Evolutionary conservation across 2,113 vertebrate species (phyloP).

Genomic region (Phyllopteryx taeniolatus): DNA sequence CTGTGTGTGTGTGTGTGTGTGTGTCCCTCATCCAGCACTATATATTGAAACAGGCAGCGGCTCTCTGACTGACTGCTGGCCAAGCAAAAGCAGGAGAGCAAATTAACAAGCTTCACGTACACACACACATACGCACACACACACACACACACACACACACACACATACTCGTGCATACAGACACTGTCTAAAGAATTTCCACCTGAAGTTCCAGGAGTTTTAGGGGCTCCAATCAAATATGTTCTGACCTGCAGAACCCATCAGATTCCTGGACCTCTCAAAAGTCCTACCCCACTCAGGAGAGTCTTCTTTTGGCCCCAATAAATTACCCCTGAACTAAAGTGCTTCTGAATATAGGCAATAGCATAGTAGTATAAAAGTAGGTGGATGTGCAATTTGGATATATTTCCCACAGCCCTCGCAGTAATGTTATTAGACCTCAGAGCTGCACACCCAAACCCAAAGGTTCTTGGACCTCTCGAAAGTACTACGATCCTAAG

Average conservation of each 20-base stretch:
- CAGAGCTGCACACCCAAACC: not conserved
- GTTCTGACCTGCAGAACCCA: not conserved
- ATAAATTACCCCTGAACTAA: not conserved
- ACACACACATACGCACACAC: slow-evolving; percentile 42
- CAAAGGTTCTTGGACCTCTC: not conserved
- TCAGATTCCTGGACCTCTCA: no score
- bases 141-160: slow-evolving; percentile 18
- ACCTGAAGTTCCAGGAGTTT: not conserved
- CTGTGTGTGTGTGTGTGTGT: not conserved
- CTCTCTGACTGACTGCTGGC: slow-evolving; percentile 57
- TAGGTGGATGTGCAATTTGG: no score
- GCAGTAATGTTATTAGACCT: no score
- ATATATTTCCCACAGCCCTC: no score
- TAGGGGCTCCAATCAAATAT: not conserved
- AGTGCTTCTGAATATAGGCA: not conserved
- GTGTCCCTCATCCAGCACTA: slow-evolving; percentile 58
- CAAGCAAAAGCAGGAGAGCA: slow-evolving; percentile 62
- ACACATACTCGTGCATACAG: slow-evolving; percentile 7
- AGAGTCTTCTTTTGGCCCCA: no score
- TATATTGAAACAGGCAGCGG: slow-evolving; percentile 48
- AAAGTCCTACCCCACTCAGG: no score
- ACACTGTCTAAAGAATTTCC: not conserved
- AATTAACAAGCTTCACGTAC: slow-evolving; percentile 68
- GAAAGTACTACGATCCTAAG: not conserved
- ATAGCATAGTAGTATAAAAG: not conserved